These are phyloP conservation scores for Agelas oroides DNA, from an alignment of 37 sponge, comb jelly and placozoan genomes.

Conservation along the genomic window DNA sequence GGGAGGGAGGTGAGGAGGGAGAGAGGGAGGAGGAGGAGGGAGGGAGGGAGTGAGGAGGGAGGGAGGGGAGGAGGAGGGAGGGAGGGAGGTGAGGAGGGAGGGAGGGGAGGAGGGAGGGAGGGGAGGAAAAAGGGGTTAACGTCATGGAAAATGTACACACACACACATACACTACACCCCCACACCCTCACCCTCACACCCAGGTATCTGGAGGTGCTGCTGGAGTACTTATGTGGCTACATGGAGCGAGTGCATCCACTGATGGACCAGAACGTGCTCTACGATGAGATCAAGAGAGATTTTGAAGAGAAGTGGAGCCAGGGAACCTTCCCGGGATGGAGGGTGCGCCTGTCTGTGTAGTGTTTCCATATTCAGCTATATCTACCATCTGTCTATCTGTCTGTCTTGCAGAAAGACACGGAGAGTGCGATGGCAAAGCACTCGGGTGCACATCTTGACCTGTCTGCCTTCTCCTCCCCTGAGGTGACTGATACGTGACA, in stretches of 20 bases:
- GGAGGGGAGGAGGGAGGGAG: not conserved
- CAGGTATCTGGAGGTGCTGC: conserved; percentile 78
- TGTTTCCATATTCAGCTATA: not conserved
- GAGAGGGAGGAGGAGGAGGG: not conserved
- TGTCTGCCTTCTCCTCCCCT: conserved; percentile 92
- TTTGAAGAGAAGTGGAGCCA: conserved; percentile 89
- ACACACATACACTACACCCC: conserved; percentile 22
- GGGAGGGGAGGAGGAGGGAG: not conserved
- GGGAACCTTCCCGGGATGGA: conserved; percentile 96
- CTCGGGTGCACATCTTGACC: conserved; percentile 90
- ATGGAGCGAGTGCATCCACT: conserved; percentile 78
- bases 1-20: not conserved
- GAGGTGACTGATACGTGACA: conserved; percentile 43
- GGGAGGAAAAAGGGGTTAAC: too few relatives aligned
- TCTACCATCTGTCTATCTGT: conserved; percentile 7
- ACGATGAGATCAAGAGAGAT: conserved; percentile 49
- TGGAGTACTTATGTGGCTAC: conserved; percentile 83
- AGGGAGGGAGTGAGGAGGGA: too few relatives aligned
- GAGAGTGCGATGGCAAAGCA: conserved; percentile 95
- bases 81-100: too few relatives aligned
- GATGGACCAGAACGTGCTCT: conserved; percentile 64
- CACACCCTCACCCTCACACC: not conserved
- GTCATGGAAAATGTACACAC: not conserved
- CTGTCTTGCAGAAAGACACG: conserved; percentile 83
- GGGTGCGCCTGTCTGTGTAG: conserved; percentile 53